Evolutionary conservation across 2,888 invertebrate species (phyloP).

Genomic region (Eudemis profundana): DNA sequence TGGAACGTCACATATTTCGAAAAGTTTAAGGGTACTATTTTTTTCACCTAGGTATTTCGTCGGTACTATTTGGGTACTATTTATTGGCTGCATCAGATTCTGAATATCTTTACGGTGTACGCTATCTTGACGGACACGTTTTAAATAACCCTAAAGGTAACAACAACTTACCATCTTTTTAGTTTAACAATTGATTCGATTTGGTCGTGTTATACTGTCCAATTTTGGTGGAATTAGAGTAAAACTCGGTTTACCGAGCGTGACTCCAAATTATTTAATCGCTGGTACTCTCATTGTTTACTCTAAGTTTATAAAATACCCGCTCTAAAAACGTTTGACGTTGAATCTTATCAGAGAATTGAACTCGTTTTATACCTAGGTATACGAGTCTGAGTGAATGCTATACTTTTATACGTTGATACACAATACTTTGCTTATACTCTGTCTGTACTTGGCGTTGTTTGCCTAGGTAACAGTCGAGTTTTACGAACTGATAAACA

Average conservation of each 20-base stretch:
- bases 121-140: no score
- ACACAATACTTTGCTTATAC: not conserved
- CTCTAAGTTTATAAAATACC: constrained; percentile 6
- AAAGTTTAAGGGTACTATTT: no score
- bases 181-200: constrained; percentile 21
- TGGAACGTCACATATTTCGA: no score
- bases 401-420: constrained; percentile 4
- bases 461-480: constrained; percentile 45
- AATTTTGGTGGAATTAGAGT: constrained; percentile 22
- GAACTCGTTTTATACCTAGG: constrained; percentile 3
- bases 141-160: constrained; percentile 2
- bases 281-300: constrained; percentile 9
- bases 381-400: not conserved
- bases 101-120: no score
- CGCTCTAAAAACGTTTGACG: constrained; percentile 10
- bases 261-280: constrained; percentile 22
- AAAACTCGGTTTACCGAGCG: constrained; percentile 23
- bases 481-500: constrained; percentile 72
- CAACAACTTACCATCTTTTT: constrained; percentile 15
- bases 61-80: no score
- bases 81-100: no score
- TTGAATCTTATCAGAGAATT: constrained; percentile 6
- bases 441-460: constrained; percentile 14
- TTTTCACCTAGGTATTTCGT: no score
- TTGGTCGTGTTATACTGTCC: constrained; percentile 26